Percentiles rank a stretch among this genome's conserved stretches.
phyloP scores from a whole-genome alignment of 1,140 invertebrate genomes.

The Ceratosolen fusciceps region DNA sequence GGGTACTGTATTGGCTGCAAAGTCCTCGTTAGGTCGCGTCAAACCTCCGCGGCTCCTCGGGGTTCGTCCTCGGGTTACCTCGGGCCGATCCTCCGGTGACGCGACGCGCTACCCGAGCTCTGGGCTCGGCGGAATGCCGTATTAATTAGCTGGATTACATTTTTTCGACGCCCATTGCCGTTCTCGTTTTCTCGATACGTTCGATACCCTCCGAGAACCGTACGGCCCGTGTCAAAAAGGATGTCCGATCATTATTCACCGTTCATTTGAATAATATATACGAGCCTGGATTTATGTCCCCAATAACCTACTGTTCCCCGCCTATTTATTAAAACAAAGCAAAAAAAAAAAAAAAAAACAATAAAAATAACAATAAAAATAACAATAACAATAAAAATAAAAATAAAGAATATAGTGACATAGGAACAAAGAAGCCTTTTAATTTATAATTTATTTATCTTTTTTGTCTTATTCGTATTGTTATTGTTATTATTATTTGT shows the following conservation, averaged over 20 bases:
- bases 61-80: too few relatives aligned
- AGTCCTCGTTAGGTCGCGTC: constrained; percentile 60
- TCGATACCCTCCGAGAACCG: not conserved
- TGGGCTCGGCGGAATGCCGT: not conserved
- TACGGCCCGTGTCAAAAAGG: not conserved
- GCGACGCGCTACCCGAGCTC: too few relatives aligned
- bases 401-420: too few relatives aligned
- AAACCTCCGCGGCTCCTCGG: not conserved
- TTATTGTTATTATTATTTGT: too few relatives aligned
- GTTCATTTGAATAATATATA: not conserved
- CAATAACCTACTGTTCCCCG: not conserved
- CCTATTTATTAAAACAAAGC: too few relatives aligned
- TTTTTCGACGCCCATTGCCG: constrained; percentile 11
- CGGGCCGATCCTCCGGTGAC: not conserved
- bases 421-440: too few relatives aligned
- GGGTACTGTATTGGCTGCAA: constrained; percentile 70
- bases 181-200: not conserved
- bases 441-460: too few relatives aligned
- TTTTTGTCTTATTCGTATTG: too few relatives aligned
- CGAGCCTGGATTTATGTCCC: not conserved
- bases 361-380: too few relatives aligned
- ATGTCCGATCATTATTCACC: constrained; percentile 1
- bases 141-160: constrained; percentile 27
- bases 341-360: too few relatives aligned
- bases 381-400: too few relatives aligned